phyloP scores from a whole-genome alignment of 2,888 invertebrate genomes.

The Rhaphigaster nebulosa region DNA sequence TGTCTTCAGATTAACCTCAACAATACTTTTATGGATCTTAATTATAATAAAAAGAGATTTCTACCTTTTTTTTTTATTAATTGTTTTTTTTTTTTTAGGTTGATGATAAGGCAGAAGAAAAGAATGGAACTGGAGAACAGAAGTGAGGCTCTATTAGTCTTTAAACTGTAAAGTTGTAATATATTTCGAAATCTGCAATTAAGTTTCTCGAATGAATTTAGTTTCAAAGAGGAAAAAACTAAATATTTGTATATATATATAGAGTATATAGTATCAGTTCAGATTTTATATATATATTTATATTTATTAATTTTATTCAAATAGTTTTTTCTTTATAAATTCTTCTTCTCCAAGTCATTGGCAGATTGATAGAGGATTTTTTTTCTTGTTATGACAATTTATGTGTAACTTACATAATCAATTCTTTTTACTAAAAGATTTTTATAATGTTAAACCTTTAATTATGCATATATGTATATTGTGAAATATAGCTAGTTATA shows the following conservation, averaged over 20 bases:
- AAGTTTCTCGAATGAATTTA: constrained; percentile 41
- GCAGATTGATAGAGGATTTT: neutral
- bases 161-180: constrained; percentile 52
- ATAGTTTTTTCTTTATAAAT: neutral
- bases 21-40: neutral
- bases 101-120: constrained; percentile 41
- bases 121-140: constrained; percentile 60
- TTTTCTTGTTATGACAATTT: constrained; percentile 35
- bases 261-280: constrained; percentile 13
- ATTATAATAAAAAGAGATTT: neutral
- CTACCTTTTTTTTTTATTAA: neutral
- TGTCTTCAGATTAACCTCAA: no score
- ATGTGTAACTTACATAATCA: constrained; percentile 14
- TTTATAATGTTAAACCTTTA: constrained; percentile 21
- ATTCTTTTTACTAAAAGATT: neutral
- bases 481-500: constrained; percentile 50
- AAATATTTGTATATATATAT: constrained; percentile 48
- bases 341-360: neutral
- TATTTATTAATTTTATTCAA: constrained; percentile 14
- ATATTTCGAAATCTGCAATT: constrained; percentile 48
- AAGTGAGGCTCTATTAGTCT: constrained; percentile 58
- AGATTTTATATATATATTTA: constrained; percentile 43
- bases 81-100: constrained; percentile 53
- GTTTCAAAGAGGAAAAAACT: constrained; percentile 9
- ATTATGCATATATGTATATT: constrained; percentile 40